Percentiles rank a stretch among this genome's conserved stretches.
Conservation (phyloP, 2,113 vertebrate species). For the Nannobrachium achirus region DNA sequence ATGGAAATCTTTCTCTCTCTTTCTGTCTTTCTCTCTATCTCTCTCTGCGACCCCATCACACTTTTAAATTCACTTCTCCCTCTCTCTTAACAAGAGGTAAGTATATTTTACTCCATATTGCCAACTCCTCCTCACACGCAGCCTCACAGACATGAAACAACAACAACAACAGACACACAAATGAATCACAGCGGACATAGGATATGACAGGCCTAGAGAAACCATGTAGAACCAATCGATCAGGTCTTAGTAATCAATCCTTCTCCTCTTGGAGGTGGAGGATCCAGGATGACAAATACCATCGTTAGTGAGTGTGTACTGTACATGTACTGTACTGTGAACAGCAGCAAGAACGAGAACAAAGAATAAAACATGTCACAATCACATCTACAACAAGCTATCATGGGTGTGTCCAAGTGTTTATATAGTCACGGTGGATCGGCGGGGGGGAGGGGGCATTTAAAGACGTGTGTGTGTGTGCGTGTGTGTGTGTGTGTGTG, state of each 20-base stretch:
- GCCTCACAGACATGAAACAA: constrained; percentile 33
- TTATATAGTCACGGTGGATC: too few relatives aligned
- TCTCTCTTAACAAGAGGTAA: constrained; percentile 44
- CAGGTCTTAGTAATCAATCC: constrained; percentile 62
- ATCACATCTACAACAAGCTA: too few relatives aligned
- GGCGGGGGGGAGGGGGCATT: too few relatives aligned
- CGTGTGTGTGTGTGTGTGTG: not conserved
- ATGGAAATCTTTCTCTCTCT: not conserved
- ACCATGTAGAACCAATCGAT: constrained; percentile 63
- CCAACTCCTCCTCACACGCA: constrained; percentile 59
- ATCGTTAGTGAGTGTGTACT: constrained; percentile 39
- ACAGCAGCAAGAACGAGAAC: too few relatives aligned
- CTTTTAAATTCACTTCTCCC: not conserved
- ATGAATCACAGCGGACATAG: constrained; percentile 64
- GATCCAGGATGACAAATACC: constrained; percentile 41
- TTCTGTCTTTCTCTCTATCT: constrained; percentile 41
- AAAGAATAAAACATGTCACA: too few relatives aligned
- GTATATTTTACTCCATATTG: constrained; percentile 56
- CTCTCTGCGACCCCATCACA: too few relatives aligned
- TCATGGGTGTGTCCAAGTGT: too few relatives aligned
- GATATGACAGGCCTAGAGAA: constrained; percentile 49
- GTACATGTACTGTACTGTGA: too few relatives aligned
- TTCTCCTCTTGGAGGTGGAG: constrained; percentile 57
- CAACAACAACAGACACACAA: constrained; percentile 38
- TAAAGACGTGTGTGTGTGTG: constrained; percentile 12